Conservation (phyloP, 2,888 invertebrate genomes). For the Mythimna impura region DNA sequence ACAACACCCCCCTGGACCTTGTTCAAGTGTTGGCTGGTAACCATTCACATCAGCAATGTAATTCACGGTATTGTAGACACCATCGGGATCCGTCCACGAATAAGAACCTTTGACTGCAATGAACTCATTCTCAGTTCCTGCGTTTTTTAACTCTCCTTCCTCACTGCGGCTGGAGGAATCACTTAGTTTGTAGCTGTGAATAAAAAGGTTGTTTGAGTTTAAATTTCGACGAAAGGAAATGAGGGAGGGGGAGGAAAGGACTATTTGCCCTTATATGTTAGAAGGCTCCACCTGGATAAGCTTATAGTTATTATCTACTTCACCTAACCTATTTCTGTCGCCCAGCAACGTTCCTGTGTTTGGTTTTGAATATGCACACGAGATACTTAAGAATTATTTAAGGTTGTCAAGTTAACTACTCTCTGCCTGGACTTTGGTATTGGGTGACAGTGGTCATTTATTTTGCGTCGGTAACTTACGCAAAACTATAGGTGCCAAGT, state of each 20-base stretch:
- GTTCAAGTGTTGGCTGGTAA: constrained; percentile 83
- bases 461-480: constrained; percentile 68
- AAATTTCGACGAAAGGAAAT: not conserved
- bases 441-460: no score
- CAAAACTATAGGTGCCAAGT: constrained; percentile 79
- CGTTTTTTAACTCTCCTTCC: constrained; percentile 86
- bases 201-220: constrained; percentile 7
- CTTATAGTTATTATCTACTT: no score
- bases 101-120: constrained; percentile 87
- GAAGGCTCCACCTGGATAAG: no score
- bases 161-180: constrained; percentile 89
- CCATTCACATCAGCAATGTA: constrained; percentile 91
- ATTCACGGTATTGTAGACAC: constrained; percentile 83
- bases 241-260: no score
- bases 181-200: constrained; percentile 85
- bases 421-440: no score
- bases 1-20: constrained; percentile 74
- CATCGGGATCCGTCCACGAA: constrained; percentile 87
- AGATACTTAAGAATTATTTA: not conserved
- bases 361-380: not conserved
- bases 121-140: constrained; percentile 87
- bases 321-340: not conserved
- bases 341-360: not conserved
- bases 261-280: no score
- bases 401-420: no score